Base-by-base conservation (phyloP, 2,888 invertebrate genomes). In the Diogma glabrata region DNA sequence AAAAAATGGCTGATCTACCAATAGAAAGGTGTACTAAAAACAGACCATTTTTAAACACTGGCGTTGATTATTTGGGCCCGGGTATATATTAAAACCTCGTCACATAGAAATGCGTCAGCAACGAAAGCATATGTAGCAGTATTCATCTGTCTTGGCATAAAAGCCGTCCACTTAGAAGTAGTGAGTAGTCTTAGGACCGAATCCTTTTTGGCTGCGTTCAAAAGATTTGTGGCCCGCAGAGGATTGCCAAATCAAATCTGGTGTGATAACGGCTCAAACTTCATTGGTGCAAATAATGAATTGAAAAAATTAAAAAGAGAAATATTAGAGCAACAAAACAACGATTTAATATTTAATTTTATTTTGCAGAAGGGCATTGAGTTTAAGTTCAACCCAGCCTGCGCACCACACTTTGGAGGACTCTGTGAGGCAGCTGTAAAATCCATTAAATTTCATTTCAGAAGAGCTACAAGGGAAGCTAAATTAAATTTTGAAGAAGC, bases 121-220 rank as follows among this genome's bases (percentile, higher is more conserved):
- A 14, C 20, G n/a, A 46, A 46, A 22, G 46, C 22, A 2, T 46
- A 46, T 22, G 22, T 46, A 5, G 23, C 46, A 4, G n/a, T 46
- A 12, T 46, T 46, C 14, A 23, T 23, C 5, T 46, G 46, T 14
- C 14, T 46, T 14, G 10, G 12, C 10, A 46, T 23, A 46, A 46
- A 46, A 12, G 46, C 46, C 9, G 22, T 46, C 12, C 46, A 46
- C 23, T 22, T 22, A 46, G 46, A 46, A 22, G 26, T 23, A 4
- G 46, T 12, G 23, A 23, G 45, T 45, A n/a, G 12, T 4, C 14
- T 46, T 9, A 22, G 12, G 9, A 5, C 46, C n/a, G 22, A 19
- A 22, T 9, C 46, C 7, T 46, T 46, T 22, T 23, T 46, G 14
- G 22, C 14, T 9, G 22, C 20, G 7, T 36, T 36, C 16, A 36